These are phyloP conservation scores for Saxidomus purpurata DNA, from an alignment of 1,140 invertebrate species.

Conservation along the genomic window DNA sequence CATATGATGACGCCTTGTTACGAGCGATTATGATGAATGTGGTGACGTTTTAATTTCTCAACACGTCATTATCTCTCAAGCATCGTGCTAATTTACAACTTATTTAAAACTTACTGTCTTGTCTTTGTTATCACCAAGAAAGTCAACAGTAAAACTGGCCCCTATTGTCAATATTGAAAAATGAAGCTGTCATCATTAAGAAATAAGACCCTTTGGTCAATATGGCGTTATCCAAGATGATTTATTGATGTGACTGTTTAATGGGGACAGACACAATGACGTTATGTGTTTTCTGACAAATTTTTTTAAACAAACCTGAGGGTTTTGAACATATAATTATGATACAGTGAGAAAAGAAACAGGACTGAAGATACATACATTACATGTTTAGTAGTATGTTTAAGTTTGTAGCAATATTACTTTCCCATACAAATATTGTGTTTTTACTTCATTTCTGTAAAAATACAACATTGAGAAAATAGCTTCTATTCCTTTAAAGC, in stretches of 20 bases:
- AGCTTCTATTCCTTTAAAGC: too few relatives aligned
- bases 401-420: too few relatives aligned
- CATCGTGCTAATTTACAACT: slow-evolving; percentile 20
- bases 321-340: too few relatives aligned
- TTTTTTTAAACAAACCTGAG: too few relatives aligned
- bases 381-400: too few relatives aligned
- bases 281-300: too few relatives aligned
- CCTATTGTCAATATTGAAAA: slow-evolving; percentile 8
- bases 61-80: neutral
- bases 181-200: neutral
- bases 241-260: neutral
- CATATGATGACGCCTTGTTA: neutral
- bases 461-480: too few relatives aligned
- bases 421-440: too few relatives aligned
- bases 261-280: neutral
- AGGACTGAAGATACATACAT: too few relatives aligned
- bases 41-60: slow-evolving; percentile 24
- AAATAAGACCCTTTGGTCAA: neutral
- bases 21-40: neutral
- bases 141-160: neutral
- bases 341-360: too few relatives aligned
- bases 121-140: neutral
- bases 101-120: slow-evolving; percentile 17
- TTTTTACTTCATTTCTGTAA: too few relatives aligned
- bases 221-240: neutral